Percentiles rank a stretch among this genome's conserved stretches.
Conservation (phyloP, 2,888 invertebrate species). For the Zonitis immaculata region DNA sequence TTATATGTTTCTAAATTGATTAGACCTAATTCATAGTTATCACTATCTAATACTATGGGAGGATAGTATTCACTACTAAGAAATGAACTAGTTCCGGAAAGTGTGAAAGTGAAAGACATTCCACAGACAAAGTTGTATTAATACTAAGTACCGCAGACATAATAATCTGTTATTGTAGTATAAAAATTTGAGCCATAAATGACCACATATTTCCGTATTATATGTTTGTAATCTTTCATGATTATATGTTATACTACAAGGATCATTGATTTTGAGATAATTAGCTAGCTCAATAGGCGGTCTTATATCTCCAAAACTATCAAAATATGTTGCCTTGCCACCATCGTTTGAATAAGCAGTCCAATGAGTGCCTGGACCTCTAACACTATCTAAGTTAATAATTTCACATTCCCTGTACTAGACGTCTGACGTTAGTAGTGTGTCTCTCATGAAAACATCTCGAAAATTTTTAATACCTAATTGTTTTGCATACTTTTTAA, state of each 20-base stretch:
- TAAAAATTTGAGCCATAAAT: constrained; percentile 12
- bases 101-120: constrained; percentile 23
- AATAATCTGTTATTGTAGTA: constrained; percentile 13
- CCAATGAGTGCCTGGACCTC: constrained; percentile 14
- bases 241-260: constrained; percentile 8
- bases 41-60: constrained; percentile 13
- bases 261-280: constrained; percentile 3
- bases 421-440: constrained; percentile 35
- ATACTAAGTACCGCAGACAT: constrained; percentile 6
- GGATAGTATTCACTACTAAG: constrained; percentile 23
- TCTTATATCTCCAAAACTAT: constrained; percentile 13
- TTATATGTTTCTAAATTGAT: constrained; percentile 24
- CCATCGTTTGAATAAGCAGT: constrained; percentile 14
- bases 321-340: constrained; percentile 8
- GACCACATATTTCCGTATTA: constrained; percentile 10
- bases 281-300: constrained; percentile 11
- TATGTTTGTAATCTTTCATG: constrained; percentile 5
- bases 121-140: constrained; percentile 13
- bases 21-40: constrained; percentile 24
- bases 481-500: constrained; percentile 27
- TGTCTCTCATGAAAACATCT: constrained; percentile 41
- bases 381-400: constrained; percentile 28
- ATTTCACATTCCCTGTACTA: constrained; percentile 30
- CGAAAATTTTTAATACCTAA: constrained; percentile 32
- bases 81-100: constrained; percentile 19